Conservation (phyloP, 2,797 vertebrate genomes). For the Buceros bicornis region DNA sequence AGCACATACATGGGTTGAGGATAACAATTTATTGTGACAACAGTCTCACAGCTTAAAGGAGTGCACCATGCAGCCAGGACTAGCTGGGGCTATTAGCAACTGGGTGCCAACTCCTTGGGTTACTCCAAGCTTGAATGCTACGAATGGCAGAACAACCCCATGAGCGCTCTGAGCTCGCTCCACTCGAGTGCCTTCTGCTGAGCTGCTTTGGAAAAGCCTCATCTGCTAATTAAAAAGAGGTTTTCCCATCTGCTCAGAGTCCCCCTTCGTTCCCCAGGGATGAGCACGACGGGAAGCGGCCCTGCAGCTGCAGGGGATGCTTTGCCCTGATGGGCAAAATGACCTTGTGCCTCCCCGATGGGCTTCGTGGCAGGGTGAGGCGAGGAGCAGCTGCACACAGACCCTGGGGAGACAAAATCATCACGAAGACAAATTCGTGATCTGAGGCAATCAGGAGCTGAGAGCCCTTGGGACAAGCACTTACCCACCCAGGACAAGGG, state of each 20-base stretch:
- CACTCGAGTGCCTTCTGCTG: not conserved
- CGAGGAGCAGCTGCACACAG: not conserved
- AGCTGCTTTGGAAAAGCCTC: not conserved
- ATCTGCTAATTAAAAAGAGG: not conserved
- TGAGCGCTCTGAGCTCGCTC: accelerated
- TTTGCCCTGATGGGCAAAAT: not conserved
- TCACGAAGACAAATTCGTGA: not conserved
- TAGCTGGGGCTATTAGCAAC: not conserved
- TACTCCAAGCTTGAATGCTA: not conserved
- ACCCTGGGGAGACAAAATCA: not conserved
- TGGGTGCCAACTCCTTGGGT: not conserved
- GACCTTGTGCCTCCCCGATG: not conserved
- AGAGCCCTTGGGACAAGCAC: not conserved
- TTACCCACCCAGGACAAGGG: not conserved
- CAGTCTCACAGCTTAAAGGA: not conserved
- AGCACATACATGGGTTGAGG: accelerated
- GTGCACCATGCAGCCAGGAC: not conserved
- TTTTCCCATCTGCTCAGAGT: not conserved
- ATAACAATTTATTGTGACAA: not conserved
- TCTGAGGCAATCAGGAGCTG: not conserved
- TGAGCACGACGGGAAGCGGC: not conserved
- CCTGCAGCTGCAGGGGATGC: not conserved
- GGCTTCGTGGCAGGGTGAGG: not conserved
- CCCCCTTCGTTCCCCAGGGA: not conserved
- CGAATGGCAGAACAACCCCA: accelerated